phyloP scores from a whole-genome alignment of 1,140 invertebrate species.

The Eubasilissa regina region DNA sequence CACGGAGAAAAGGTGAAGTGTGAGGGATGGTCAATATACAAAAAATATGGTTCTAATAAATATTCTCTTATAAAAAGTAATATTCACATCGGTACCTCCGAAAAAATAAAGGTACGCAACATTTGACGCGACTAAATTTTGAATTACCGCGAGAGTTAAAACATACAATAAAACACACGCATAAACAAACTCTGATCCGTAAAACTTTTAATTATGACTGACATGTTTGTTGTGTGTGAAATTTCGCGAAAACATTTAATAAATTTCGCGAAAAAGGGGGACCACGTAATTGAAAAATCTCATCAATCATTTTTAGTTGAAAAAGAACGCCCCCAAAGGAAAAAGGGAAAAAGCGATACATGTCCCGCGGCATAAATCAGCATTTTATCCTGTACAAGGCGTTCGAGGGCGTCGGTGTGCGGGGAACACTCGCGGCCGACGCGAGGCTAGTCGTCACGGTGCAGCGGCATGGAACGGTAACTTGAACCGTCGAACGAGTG shows the following conservation, averaged over 20 bases:
- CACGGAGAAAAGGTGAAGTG: too few species aligned
- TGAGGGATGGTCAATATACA: too few species aligned
- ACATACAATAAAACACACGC: not conserved
- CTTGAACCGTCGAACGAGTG: not conserved
- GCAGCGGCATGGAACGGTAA: not conserved
- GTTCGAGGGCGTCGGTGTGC: slow-evolving; percentile 14
- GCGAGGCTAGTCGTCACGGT: not conserved
- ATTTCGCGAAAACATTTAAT: slow-evolving; percentile 46
- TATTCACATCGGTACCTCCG: too few species aligned
- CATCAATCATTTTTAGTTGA: slow-evolving; percentile 58
- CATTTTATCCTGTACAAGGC: slow-evolving; percentile 52
- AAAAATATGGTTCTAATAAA: too few species aligned
- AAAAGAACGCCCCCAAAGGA: slow-evolving; percentile 48
- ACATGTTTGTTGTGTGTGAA: slow-evolving; percentile 49
- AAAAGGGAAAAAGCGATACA: slow-evolving; percentile 47
- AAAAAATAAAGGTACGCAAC: too few species aligned
- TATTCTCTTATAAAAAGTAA: too few species aligned
- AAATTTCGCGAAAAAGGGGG: slow-evolving; percentile 44
- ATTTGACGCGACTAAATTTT: too few species aligned
- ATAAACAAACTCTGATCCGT: not conserved
- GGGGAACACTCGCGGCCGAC: slow-evolving; percentile 4
- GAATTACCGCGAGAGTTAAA: not conserved
- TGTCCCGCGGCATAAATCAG: slow-evolving; percentile 59
- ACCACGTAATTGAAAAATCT: slow-evolving; percentile 58
- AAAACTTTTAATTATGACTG: slow-evolving; percentile 46